These are phyloP conservation scores for Cricetomys ansorgei DNA, from an alignment of 2,113 vertebrate species.

Conservation along the genomic window DNA sequence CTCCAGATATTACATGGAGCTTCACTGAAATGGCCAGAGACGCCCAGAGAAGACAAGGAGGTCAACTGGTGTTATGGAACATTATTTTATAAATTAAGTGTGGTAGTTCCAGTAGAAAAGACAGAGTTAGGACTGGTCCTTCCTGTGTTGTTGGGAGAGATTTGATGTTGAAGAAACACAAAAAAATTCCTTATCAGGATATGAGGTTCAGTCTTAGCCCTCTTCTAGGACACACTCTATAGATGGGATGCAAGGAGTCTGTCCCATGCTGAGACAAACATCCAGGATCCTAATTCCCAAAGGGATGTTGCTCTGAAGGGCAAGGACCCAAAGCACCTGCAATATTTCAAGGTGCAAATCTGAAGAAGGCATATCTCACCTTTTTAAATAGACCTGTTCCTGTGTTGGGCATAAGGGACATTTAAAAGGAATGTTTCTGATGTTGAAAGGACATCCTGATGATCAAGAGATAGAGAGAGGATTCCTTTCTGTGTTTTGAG, in stretches of 20 bases:
- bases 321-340: no score
- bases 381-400: not conserved
- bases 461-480: not conserved
- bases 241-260: not conserved
- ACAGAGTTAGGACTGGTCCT: not conserved
- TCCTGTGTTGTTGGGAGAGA: not conserved
- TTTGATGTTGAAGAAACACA: not conserved
- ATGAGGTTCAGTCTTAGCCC: not conserved
- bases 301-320: not conserved
- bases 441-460: no score
- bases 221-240: not conserved
- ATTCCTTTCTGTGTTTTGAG: accelerated
- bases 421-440: not conserved
- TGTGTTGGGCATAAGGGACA: not conserved
- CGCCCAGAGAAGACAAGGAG: not conserved
- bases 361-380: not conserved
- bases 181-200: not conserved
- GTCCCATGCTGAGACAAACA: not conserved
- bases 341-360: not conserved
- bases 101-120: not conserved
- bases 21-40: not conserved
- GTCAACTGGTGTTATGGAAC: not conserved
- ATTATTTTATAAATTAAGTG: not conserved
- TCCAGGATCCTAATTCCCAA: not conserved
- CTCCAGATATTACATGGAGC: not conserved